Conservation (phyloP, 2,797 vertebrate genomes). For the Arctocebus calabarensis region DNA sequence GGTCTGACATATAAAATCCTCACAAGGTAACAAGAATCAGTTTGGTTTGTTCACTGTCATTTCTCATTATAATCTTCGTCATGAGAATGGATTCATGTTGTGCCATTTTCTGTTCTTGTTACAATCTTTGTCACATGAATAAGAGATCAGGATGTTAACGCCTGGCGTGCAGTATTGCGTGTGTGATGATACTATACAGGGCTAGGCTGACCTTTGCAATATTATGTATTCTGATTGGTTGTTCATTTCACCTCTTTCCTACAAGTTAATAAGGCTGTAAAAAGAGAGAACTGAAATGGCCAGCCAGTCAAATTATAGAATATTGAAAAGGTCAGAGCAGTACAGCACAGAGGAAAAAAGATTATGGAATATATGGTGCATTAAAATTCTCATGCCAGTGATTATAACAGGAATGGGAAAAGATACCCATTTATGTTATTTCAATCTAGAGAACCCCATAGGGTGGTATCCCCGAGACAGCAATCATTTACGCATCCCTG, state of each 20-base stretch:
- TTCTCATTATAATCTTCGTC: constrained; percentile 84
- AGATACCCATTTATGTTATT: constrained; percentile 86
- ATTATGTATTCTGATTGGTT: constrained; percentile 89
- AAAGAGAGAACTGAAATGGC: constrained; percentile 88
- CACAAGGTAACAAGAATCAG: constrained; percentile 71
- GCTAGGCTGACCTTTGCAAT: constrained; percentile 88
- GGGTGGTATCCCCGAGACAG: constrained; percentile 74
- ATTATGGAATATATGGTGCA: constrained; percentile 91
- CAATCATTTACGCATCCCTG: constrained; percentile 75
- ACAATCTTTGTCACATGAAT: constrained; percentile 91
- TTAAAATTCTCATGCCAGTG: constrained; percentile 91
- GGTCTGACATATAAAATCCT: constrained; percentile 44
- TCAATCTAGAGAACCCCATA: constrained; percentile 85
- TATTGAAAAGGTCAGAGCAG: constrained; percentile 91
- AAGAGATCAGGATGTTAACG: constrained; percentile 89
- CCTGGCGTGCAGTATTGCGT: constrained; percentile 82
- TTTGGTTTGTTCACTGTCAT: constrained; percentile 83
- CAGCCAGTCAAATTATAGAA: constrained; percentile 91
- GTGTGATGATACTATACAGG: constrained; percentile 82
- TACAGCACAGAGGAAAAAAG: constrained; percentile 87
- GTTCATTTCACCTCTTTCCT: constrained; percentile 87
- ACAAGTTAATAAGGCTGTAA: constrained; percentile 91
- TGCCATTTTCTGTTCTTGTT: constrained; percentile 87
- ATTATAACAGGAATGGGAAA: constrained; percentile 88
- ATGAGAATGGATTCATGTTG: constrained; percentile 85